A percentile compares a stretch with the other conserved stretches of the same genome.
phyloP scores from a whole-genome alignment of 2,113 vertebrate species.

The Planiliza haematocheilus region DNA sequence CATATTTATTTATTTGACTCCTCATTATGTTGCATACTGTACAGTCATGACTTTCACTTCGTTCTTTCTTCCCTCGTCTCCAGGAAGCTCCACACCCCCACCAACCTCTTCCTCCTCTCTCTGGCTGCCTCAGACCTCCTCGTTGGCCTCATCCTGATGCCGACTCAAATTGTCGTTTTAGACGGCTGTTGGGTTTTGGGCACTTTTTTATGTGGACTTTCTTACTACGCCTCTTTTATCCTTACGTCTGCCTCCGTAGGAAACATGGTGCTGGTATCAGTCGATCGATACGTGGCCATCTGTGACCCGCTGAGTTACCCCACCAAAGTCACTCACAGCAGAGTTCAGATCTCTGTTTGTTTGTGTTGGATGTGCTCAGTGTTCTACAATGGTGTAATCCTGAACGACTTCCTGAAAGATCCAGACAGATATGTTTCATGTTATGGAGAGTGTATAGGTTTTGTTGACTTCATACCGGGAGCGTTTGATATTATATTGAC shows the following conservation, averaged over 20 bases:
- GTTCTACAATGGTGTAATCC: slow-evolving; percentile 17
- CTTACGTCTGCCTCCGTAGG: slow-evolving; percentile 47
- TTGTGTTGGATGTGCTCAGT: slow-evolving; percentile 48
- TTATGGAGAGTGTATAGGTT: slow-evolving; percentile 49
- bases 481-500: slow-evolving; percentile 39
- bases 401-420: neutral
- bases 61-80: neutral
- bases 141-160: slow-evolving; percentile 66
- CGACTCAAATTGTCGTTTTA: slow-evolving; percentile 33
- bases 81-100: slow-evolving; percentile 81
- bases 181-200: slow-evolving; percentile 62
- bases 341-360: slow-evolving; percentile 21
- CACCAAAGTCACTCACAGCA: slow-evolving; percentile 34
- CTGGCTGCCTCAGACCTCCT: slow-evolving; percentile 65
- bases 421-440: slow-evolving; percentile 41
- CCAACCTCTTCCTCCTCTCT: slow-evolving; percentile 79
- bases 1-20: too few species aligned
- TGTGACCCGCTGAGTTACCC: slow-evolving; percentile 60
- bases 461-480: slow-evolving; percentile 9
- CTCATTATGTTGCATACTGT: too few species aligned
- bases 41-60: too few species aligned
- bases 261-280: slow-evolving; percentile 67
- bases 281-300: slow-evolving; percentile 68
- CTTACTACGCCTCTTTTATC: slow-evolving; percentile 4
- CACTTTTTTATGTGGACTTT: slow-evolving; percentile 27